A percentile compares a stretch with the other conserved stretches of the same genome.
phyloP scores from a whole-genome alignment of 2,888 invertebrate species.

The Caenorhabditis imperialis region DNA sequence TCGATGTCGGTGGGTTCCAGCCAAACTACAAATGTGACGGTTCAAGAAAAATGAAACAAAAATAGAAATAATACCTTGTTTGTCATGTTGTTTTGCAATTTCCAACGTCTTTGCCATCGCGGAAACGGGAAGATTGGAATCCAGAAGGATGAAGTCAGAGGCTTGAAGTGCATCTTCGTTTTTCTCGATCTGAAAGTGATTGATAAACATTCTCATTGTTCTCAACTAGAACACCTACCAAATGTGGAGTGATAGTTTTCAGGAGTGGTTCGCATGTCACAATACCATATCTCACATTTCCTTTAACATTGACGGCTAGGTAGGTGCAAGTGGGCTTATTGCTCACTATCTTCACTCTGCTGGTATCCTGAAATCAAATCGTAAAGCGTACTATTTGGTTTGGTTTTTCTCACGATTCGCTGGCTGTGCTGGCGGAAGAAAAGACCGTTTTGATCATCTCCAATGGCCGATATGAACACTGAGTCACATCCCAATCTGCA shows the following conservation, averaged over 20 bases:
- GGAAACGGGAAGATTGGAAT: slow-evolving; percentile 86
- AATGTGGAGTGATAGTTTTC: slow-evolving; percentile 57
- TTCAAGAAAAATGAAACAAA: too few relatives aligned
- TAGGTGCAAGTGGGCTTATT: slow-evolving; percentile 67
- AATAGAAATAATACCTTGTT: slow-evolving; percentile 48
- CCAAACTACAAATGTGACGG: slow-evolving; percentile 80
- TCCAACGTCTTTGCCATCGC: slow-evolving; percentile 81
- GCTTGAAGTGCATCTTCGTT: slow-evolving; percentile 82
- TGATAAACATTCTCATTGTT: too few relatives aligned
- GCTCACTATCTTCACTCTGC: slow-evolving; percentile 28
- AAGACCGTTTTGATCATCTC: slow-evolving; percentile 82
- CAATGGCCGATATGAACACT: slow-evolving; percentile 85
- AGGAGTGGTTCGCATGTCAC: slow-evolving; percentile 63
- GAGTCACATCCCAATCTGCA: slow-evolving; percentile 62
- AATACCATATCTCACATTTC: slow-evolving; percentile 68
- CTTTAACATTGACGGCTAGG: slow-evolving; percentile 65
- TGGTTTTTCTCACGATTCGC: slow-evolving; percentile 43
- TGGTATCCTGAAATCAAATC: slow-evolving; percentile 45
- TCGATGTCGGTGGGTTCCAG: slow-evolving; percentile 80
- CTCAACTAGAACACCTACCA: slow-evolving; percentile 41
- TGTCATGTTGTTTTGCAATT: slow-evolving; percentile 58
- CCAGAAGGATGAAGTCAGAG: slow-evolving; percentile 87
- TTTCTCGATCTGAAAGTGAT: slow-evolving; percentile 81
- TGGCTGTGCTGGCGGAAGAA: slow-evolving; percentile 52
- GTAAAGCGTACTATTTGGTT: neutral